phyloP scores from a whole-genome alignment of 2,888 invertebrate genomes.

The Drosophila stalkeri region DNA sequence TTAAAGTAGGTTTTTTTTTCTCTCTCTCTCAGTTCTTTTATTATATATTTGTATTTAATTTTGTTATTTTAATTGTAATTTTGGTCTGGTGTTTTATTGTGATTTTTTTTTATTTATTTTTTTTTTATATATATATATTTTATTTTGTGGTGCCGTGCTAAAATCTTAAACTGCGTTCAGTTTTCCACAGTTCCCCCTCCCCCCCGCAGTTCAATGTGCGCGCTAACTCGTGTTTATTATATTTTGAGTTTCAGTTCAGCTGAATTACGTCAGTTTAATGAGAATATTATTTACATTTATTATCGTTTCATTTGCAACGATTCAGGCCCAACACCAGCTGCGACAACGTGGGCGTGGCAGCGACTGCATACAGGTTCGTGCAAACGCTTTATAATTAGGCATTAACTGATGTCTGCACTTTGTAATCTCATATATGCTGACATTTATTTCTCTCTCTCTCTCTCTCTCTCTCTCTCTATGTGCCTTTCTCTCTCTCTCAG shows the following conservation, averaged over 20 bases:
- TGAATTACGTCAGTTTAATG: slow-evolving; percentile 30
- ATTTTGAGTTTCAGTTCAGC: not conserved
- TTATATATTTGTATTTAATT: slow-evolving; percentile 16
- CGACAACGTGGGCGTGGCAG: slow-evolving; percentile 21
- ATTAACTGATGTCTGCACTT: not conserved
- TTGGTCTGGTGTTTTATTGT: slow-evolving; percentile 3
- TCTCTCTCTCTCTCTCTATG: not conserved
- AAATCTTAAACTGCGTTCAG: slow-evolving; percentile 30
- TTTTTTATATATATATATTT: slow-evolving; percentile 2
- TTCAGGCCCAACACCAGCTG: not conserved
- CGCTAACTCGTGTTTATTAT: slow-evolving; percentile 40
- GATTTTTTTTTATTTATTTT: not conserved
- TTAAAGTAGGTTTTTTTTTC: slow-evolving; percentile 35
- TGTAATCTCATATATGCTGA: not conserved
- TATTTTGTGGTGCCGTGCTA: slow-evolving; percentile 46
- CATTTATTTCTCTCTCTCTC: not conserved
- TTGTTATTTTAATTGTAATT: not conserved
- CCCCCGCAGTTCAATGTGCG: slow-evolving; percentile 57
- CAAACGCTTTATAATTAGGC: slow-evolving; percentile 27
- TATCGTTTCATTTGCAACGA: slow-evolving; percentile 35
- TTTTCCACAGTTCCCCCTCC: slow-evolving; percentile 13
- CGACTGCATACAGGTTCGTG: slow-evolving; percentile 45
- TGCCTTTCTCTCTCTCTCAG: not conserved
- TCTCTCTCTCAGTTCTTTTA: not conserved
- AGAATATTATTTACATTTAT: slow-evolving; percentile 11